Conservation (phyloP, 35 echinoderm and acorn worm species). For the Amphiura filiformis region DNA sequence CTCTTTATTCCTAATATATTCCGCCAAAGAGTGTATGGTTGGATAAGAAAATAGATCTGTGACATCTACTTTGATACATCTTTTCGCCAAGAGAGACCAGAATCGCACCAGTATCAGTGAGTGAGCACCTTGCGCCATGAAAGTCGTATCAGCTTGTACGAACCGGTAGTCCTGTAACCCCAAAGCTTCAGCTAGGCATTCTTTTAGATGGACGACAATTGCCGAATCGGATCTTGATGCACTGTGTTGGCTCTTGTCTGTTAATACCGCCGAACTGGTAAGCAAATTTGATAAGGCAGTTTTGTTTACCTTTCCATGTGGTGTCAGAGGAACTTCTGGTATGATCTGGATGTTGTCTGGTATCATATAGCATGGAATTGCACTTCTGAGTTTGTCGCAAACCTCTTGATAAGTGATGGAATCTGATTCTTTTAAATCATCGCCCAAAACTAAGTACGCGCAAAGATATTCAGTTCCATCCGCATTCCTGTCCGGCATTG, state of each 20-base stretch:
- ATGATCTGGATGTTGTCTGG: constrained; percentile 21
- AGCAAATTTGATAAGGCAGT: neutral
- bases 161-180: neutral
- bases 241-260: neutral
- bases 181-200: neutral
- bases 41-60: neutral
- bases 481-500: neutral
- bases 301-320: constrained; percentile 1
- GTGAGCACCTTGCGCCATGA: constrained; percentile 8
- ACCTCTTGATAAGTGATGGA: neutral
- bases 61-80: neutral
- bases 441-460: neutral
- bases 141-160: neutral
- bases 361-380: neutral
- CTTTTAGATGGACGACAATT: neutral
- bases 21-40: neutral
- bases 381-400: neutral
- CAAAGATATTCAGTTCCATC: neutral
- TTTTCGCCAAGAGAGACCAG: neutral
- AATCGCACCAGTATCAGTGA: constrained; percentile 15
- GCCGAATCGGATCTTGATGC: neutral
- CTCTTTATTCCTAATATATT: neutral
- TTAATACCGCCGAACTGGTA: neutral
- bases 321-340: neutral
- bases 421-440: neutral